These are phyloP conservation scores for Epizoanthus ramosus DNA, from an alignment of 92 coral and sea anemone species.

Conservation along the genomic window DNA sequence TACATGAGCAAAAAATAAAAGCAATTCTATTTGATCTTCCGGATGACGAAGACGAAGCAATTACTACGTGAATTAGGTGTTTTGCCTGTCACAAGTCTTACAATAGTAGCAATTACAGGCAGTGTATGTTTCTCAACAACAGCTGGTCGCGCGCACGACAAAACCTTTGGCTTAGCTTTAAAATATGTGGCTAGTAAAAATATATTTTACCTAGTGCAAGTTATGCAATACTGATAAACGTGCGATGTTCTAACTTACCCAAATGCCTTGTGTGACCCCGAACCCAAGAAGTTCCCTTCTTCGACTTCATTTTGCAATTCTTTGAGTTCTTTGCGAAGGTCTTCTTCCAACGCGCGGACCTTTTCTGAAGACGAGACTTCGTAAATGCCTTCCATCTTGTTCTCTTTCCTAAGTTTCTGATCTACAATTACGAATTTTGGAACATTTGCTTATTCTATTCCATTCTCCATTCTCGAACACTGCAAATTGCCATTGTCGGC, in stretches of 20 bases:
- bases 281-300: conserved; percentile 84
- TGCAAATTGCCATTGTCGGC: conserved; percentile 42
- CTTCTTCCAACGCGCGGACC: conserved; percentile 89
- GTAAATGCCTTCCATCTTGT: conserved; percentile 89
- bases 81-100: too few relatives aligned
- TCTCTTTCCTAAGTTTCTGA: not conserved
- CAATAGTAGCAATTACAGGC: too few relatives aligned
- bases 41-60: too few relatives aligned
- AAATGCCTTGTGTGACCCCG: conserved; percentile 71
- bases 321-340: conserved; percentile 86
- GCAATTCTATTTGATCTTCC: too few relatives aligned
- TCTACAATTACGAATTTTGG: not conserved
- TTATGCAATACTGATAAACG: too few relatives aligned
- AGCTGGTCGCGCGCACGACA: too few relatives aligned
- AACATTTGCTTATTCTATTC: not conserved
- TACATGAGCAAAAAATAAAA: too few relatives aligned
- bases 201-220: too few relatives aligned
- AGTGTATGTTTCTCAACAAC: too few relatives aligned
- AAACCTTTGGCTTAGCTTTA: too few relatives aligned
- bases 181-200: too few relatives aligned
- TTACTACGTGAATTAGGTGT: too few relatives aligned
- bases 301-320: conserved; percentile 96
- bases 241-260: conserved; percentile 60
- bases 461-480: conserved; percentile 12
- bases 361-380: conserved; percentile 91